These are phyloP conservation scores for Dendrocopos noguchii DNA, from an alignment of 2,113 vertebrate species.

Conservation along the genomic window DNA sequence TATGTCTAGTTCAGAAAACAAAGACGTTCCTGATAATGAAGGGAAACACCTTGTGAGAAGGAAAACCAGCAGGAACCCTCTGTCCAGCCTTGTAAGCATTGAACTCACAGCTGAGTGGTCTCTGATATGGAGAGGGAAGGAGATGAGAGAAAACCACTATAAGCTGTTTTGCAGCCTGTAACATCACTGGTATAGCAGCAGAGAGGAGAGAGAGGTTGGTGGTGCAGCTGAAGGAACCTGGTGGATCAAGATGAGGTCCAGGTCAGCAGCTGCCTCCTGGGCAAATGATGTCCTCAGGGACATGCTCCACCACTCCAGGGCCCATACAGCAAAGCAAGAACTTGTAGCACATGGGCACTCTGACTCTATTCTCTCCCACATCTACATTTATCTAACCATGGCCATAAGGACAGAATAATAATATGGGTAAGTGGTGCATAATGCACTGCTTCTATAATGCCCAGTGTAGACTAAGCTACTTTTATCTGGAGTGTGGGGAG, in stretches of 20 bases:
- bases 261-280: background rate
- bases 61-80: background rate
- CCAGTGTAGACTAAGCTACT: background rate
- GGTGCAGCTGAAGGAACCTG: background rate
- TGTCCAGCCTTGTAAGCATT: accelerated
- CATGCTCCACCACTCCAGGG: background rate
- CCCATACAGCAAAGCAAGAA: background rate
- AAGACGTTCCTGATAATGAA: background rate
- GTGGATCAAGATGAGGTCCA: background rate
- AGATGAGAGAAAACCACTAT: background rate
- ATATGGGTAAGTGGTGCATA: background rate
- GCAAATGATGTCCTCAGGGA: background rate
- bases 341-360: background rate
- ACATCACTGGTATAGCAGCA: background rate
- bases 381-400: background rate
- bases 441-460: background rate
- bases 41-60: background rate
- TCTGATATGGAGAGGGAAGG: background rate
- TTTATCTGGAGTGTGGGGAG: background rate
- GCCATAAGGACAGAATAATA: background rate
- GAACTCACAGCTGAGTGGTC: background rate
- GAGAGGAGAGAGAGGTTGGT: background rate
- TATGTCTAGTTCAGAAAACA: background rate
- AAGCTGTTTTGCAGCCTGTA: background rate
- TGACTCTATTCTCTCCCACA: background rate